Evolutionary conservation across 92 coral and sea anemone species (phyloP), one percentile per base, ranked within the genome.

Genomic region (Ricordea florida): DNA sequence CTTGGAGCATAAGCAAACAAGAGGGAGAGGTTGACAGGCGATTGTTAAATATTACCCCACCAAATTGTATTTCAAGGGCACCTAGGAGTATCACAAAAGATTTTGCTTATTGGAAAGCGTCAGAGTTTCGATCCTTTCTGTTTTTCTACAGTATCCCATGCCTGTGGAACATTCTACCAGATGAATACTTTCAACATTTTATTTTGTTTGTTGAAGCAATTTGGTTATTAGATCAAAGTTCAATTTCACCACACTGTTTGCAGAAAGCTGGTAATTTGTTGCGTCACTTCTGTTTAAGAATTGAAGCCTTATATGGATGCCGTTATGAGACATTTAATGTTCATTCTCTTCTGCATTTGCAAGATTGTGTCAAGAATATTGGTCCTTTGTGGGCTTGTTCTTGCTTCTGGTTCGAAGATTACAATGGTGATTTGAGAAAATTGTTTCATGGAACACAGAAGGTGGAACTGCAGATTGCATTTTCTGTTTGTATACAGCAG

Each of bases 331-430:
- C 87, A 11, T 79, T 72, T 40, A 89, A 84, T 79, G 80, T 49
- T 37, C 90, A 89, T 49, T 66, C 72, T 6, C 84, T 89, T 3
- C 35, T 84, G 0, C 94, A 89, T 62, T 74, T 89, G 4, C 64
- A 51, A 56, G 85, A 85, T 27, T 83, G 94, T 75, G 94, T 84
- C 0, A 23, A 37, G 10, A 80, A 80, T 66, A 0, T 89, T 14
- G 87, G 90, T 3, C 93, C 93, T 44, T 55, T 88, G 65, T 88
- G 93, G 93, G 70, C 80, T 21, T 55, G 10, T 48, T 83, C 93
- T 36, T 89, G 94, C 71, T 89, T 84, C 43, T 89, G 94, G 84
- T 89, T 63, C 64, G 94, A 89, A 53, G 90, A 85, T 28, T 84
- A 63, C 18, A 79, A 89, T 74, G 90, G 90, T 13, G 84, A 89